Base-by-base conservation (phyloP, 2,113 vertebrate species). In the Otis tarda region DNA sequence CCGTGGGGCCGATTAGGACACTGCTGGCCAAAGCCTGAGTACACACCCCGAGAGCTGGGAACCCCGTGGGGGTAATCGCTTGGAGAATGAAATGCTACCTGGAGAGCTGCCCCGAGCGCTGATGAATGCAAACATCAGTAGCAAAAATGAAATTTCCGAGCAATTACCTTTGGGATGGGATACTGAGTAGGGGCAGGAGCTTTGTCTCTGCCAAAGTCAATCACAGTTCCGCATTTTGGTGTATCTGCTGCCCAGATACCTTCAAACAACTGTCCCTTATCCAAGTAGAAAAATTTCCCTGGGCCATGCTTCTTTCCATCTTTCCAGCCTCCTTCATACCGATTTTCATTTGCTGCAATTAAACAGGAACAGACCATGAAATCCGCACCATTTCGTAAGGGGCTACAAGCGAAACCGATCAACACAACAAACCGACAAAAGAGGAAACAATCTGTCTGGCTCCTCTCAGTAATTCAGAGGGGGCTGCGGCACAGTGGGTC, bases 261-360 rank as follows among this genome's bases (percentile, higher is more conserved):
- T 94, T 99, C 98, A 43, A 99, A 98, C 52, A 99, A 60, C 90
- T 98, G 98, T 11, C 98, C 99, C 23, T 97, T 98, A 79, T 99
- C 97, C 77, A 97, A 57, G 55, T 98, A 98, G 97, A 98, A 98
- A 79, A 98, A 99, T 75, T 98, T 98, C 12, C 99, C 99, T 0
- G 90, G 60, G 6, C 99, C 99, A 0, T 98, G 98, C 87, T 98
- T 99, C 97, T 98, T 98, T 64, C 99, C 99, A 21, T 98, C 93
- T 87, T 96, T 97, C 99, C 99, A 99, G 14, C 35, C 50, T 76
- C 99, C 99, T 96, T 99, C 98, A 0, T 99, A 99, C 49, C 98
- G 97, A 86, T 99, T 99, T 83, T 98, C 97, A 47, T 99, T 99
- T 81, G 96, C 98, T 80, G 79, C 70, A 83, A 92, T 82, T 28